These are phyloP conservation scores for Netelia melanura DNA, from an alignment of 2,888 invertebrate species.

Conservation along the genomic window DNA sequence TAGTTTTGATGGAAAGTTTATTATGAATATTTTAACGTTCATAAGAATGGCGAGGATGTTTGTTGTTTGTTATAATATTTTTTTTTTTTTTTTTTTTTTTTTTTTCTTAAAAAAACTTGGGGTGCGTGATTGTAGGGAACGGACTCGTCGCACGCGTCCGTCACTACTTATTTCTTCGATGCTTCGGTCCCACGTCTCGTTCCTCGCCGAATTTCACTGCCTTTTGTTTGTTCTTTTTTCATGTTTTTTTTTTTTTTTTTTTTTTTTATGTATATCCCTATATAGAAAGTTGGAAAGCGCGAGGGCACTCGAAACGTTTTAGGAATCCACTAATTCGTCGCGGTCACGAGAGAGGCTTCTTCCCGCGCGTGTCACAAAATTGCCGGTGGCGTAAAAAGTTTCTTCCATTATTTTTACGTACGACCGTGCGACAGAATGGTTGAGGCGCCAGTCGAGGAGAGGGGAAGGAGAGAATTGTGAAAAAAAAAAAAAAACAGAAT, in stretches of 20 bases:
- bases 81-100: neutral
- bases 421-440: neutral
- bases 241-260: neutral
- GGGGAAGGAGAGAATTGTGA: neutral
- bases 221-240: neutral
- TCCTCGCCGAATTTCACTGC: constrained; percentile 16
- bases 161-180: constrained; percentile 70
- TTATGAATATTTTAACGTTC: too few species aligned
- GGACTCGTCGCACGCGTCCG: constrained; percentile 68
- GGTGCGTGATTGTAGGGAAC: constrained; percentile 64
- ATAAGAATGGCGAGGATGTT: too few species aligned
- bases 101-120: constrained; percentile 19
- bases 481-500: too few species aligned
- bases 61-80: neutral
- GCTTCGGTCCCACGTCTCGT: constrained; percentile 16
- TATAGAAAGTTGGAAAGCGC: neutral
- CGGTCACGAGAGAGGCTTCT: constrained; percentile 55
- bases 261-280: constrained; percentile 20
- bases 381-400: constrained; percentile 12
- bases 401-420: constrained; percentile 6
- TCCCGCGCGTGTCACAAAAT: constrained; percentile 23
- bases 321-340: constrained; percentile 64
- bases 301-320: constrained; percentile 64
- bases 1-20: too few species aligned
- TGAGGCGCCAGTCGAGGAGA: neutral